These are phyloP conservation scores for Micrasema longulum DNA, from an alignment of 1,140 invertebrate genomes.

Conservation along the genomic window DNA sequence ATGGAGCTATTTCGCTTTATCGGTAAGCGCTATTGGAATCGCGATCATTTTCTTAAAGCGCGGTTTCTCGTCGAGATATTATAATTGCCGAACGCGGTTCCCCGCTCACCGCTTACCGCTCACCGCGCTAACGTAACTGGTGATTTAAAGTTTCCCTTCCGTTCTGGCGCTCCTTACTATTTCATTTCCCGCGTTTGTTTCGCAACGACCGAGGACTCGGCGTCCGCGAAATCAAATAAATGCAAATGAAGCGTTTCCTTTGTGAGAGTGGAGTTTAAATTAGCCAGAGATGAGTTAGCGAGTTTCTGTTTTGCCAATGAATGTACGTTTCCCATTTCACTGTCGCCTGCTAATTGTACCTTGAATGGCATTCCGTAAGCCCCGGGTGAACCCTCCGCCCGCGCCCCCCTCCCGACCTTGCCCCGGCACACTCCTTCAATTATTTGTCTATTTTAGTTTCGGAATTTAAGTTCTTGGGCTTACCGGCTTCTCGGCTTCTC, in stretches of 20 bases:
- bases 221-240: constrained; percentile 40
- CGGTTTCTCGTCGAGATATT: no score
- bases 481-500: no score
- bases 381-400: constrained; percentile 7
- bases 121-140: no score
- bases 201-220: constrained; percentile 36
- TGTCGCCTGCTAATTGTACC: constrained; percentile 40
- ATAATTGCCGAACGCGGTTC: no score
- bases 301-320: constrained; percentile 29
- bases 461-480: no score
- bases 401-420: background rate
- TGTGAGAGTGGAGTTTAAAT: constrained; percentile 49
- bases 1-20: background rate
- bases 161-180: background rate
- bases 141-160: background rate
- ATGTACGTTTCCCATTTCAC: constrained; percentile 40
- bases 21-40: background rate
- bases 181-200: constrained; percentile 29
- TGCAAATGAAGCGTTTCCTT: constrained; percentile 40
- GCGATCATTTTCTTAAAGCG: no score
- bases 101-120: no score
- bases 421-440: background rate
- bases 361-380: background rate
- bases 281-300: constrained; percentile 49
- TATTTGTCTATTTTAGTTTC: no score